Percentiles rank a stretch among this genome's conserved stretches.
phyloP scores from a whole-genome alignment of 2,113 vertebrate species.

The Hippocampus abdominalis region DNA sequence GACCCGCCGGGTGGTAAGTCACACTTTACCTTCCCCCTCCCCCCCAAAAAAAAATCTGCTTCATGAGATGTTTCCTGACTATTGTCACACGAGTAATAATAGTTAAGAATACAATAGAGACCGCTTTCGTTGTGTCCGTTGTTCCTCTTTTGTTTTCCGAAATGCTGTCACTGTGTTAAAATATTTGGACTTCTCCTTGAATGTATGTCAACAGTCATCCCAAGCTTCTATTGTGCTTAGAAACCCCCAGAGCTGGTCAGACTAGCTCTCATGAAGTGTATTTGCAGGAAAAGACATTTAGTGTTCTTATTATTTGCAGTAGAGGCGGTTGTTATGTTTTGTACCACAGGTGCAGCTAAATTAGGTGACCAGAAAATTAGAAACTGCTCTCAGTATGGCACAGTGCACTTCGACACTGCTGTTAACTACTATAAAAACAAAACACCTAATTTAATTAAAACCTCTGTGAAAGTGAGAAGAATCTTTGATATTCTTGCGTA shows the following conservation, averaged over 20 bases:
- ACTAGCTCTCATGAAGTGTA: not conserved
- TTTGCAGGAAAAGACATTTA: not conserved
- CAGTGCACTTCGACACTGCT: not conserved
- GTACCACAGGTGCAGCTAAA: not conserved
- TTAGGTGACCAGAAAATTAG: not conserved
- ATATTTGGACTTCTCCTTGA: not conserved
- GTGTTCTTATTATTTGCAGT: not conserved
- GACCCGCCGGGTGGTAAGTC: slow-evolving; percentile 58
- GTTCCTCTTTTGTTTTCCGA: slow-evolving; percentile 3
- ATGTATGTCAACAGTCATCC: not conserved
- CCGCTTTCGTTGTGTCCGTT: not conserved
- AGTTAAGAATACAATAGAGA: not conserved
- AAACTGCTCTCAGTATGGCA: not conserved
- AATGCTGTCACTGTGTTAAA: not conserved
- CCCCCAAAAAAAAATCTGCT: slow-evolving; percentile 7
- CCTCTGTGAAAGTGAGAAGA: too few relatives aligned
- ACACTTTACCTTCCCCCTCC: slow-evolving; percentile 11
- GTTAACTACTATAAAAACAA: too few relatives aligned
- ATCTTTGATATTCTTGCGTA: too few relatives aligned
- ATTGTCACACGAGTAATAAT: not conserved
- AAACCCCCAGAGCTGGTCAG: not conserved
- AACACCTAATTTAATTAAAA: too few relatives aligned
- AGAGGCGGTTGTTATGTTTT: not conserved
- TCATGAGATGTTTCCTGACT: slow-evolving; percentile 9
- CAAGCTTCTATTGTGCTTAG: not conserved